Base-by-base conservation (phyloP, 2,113 vertebrate genomes). In the Mesoclemmys tuberculata region DNA sequence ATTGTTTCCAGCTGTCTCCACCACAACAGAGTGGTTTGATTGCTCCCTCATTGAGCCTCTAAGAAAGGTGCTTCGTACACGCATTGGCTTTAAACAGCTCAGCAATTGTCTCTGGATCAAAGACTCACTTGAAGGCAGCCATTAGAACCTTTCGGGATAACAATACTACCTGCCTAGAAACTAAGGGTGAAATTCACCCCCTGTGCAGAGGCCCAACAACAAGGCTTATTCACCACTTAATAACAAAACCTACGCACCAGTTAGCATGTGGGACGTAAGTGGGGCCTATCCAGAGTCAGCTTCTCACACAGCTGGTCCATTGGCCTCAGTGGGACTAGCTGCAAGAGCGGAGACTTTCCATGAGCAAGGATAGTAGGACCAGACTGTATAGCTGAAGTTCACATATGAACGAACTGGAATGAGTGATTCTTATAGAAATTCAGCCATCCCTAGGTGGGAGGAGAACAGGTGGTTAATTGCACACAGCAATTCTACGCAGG, bases 311-410 rank as follows among this genome's bases (percentile, higher is more conserved):
- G 51, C 4, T 46, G 75, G 82, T 31, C 35, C 31, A 44, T 13
- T 84, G 71, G 31, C 10, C 80, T 46, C 82, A 14, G 27, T 2
- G n/a, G 52, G 46, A 41, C 68, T 74, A 41, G n/a, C 22, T 8
- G 5, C n/a, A 41, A 24, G 38, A 35, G 31, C 8, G 14, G 7
- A 35, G 31, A 35, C 8, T 64, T 35, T 64, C 16, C 31, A 64
- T 35, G 31, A 74, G n/a, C 38, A 26, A 41, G 24, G 21, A 55
- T 55, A 55, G 18, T 55, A 21, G 54, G 54, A 13, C 49, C 8
- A 1, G 2, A 7, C 64, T 0, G 0, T n/a, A 24, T 0, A 0
- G 13, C 46, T 46, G 8, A 46, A 27, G 41, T 16, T 3, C 31
- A 22, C 51, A 82, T 48, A 89, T 18, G 22, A 38, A n/a, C 21